These are phyloP conservation scores for Osmerus mordax DNA, from an alignment of 2,113 vertebrate species.

Conservation along the genomic window DNA sequence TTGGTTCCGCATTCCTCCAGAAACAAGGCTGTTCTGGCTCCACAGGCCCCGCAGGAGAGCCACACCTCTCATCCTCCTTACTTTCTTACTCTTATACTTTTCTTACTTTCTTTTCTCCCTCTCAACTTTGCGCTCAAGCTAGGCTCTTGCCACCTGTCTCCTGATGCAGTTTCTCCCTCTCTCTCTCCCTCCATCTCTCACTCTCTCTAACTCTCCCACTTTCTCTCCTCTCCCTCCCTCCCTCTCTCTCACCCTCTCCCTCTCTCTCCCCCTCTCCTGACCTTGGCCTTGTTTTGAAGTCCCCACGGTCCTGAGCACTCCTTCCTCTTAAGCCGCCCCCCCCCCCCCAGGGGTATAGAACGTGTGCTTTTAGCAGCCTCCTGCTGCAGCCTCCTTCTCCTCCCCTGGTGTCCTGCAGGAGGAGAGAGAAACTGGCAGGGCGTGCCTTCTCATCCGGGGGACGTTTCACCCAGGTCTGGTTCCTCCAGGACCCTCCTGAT, in stretches of 20 bases:
- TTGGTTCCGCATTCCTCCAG: constrained; percentile 68
- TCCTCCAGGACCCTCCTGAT: too few relatives aligned
- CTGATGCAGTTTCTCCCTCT: neutral
- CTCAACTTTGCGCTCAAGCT: too few relatives aligned
- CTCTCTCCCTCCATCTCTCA: constrained; percentile 9
- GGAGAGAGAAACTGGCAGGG: neutral
- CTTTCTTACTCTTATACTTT: too few relatives aligned
- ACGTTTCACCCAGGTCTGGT: neutral
- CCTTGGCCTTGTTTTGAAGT: constrained; percentile 29
- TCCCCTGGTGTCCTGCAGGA: neutral
- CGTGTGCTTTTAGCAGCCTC: neutral
- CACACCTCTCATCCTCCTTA: too few relatives aligned
- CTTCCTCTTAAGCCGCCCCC: constrained; percentile 20
- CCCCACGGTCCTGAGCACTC: constrained; percentile 4
- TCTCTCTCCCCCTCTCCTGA: constrained; percentile 21
- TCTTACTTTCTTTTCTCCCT: too few relatives aligned
- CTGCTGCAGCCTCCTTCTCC: neutral
- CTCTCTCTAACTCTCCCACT: constrained; percentile 15
- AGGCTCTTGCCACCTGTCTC: too few relatives aligned
- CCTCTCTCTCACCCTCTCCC: neutral
- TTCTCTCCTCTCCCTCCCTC: constrained; percentile 17
- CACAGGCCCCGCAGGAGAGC: constrained; percentile 48
- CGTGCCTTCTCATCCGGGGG: too few relatives aligned
- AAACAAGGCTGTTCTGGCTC: constrained; percentile 51
- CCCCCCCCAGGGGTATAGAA: neutral